Conservation (phyloP, 2,113 vertebrate genomes). For the Lagopus muta region DNA sequence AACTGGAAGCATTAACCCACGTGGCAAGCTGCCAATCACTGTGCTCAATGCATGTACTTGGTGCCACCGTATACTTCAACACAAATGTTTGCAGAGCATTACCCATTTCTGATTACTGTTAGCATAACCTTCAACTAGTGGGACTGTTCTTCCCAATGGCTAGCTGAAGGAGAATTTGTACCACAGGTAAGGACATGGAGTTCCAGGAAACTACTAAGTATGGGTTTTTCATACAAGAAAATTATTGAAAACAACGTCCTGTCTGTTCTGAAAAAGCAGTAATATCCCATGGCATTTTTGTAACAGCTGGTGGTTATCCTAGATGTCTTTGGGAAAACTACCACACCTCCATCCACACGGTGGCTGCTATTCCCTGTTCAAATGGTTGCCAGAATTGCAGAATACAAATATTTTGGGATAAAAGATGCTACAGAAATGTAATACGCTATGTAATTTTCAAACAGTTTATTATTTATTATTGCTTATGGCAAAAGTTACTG, state of each 20-base stretch:
- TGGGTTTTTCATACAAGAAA: neutral
- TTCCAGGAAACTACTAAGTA: neutral
- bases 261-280: neutral
- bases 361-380: neutral
- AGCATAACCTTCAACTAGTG: slow-evolving; percentile 31
- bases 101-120: slow-evolving; percentile 29
- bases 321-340: neutral
- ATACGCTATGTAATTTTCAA: neutral
- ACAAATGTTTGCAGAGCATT: slow-evolving; percentile 42
- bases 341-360: neutral
- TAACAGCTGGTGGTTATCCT: neutral
- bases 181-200: neutral
- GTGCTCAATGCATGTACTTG: neutral
- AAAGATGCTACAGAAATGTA: slow-evolving; percentile 22
- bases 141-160: neutral
- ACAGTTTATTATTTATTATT: neutral
- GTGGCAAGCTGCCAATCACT: neutral
- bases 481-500: neutral
- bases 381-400: neutral
- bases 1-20: neutral
- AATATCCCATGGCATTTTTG: neutral
- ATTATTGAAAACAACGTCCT: neutral
- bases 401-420: neutral
- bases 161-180: neutral
- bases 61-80: neutral